Evolutionary conservation across 1,140 invertebrate species (phyloP), one percentile per base, ranked within the genome.

Genomic region (Choristoneura fumiferana): DNA sequence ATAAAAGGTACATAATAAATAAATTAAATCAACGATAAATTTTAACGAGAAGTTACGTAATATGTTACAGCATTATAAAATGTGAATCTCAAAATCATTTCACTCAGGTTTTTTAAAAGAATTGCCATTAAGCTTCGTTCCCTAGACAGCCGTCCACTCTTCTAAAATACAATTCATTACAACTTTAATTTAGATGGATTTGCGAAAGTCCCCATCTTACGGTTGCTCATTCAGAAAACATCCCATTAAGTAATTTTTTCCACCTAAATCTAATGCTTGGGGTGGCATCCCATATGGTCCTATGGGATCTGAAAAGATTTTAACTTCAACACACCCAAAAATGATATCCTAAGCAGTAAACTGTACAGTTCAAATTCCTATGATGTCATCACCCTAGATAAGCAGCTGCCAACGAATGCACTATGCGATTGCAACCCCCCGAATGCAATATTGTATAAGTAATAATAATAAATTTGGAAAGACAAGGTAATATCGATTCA

Each of bases 191-290:
- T 45, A 45, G 40, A 39, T 56, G 37, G 56, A 54, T 54, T 38
- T 43, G 17, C 15, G 54, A 12, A 40, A 15, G 56, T 60, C 54
- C 53, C 10, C 8, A 29, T 12, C 37, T 40, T 55, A 60, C 15
- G 70, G 66, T 71, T 71, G 68, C 69, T 81, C 80, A 78, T 70
- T 79, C 80, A 84, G 82, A 85, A 85, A 87, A 83, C 81, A 87
- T 82, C 78, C 79, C 76, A 87, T 87, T 85, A 85, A 85, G 79
- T 81, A 83, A 74, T 85, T 87, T 87, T 87, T 87, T 85, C 71
- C 76, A 58, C 70, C 72, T 67, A 77, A 81, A 80, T 78, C 70
- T 82, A 79, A 84, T 76, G 71, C 77, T 68, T 75, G 82, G 84
- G 84, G 82, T 81, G 71, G 75, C 72, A 70, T 69, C 77, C 73